Base-by-base conservation (phyloP, 37 sponge, comb jelly and placozoan genomes). In the Spongilla lacustris region DNA sequence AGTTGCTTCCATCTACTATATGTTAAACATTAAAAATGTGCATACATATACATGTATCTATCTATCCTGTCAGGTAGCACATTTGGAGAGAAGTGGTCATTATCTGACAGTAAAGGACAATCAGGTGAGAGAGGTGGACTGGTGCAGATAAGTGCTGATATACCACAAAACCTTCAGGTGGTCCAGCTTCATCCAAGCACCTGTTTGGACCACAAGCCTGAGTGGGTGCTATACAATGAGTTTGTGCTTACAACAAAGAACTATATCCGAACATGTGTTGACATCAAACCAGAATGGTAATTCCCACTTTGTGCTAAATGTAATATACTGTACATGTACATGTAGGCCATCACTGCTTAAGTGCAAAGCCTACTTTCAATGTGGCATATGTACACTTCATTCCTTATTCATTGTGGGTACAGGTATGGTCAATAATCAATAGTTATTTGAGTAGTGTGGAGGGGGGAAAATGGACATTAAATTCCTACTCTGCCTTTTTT, bases 221-320 rank as follows among this genome's bases (percentile, higher is more conserved):
- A 97, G 85, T 99, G 99, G 99, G 99, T 99, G 0, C 74, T 97
- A 41, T 99, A 99, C 88, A 93, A 99, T 78, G 99, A 99, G 88
- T 99, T 99, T 87, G 99, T 99, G 22, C 93, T 99, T 14, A 99
- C 99, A 30, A 99, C 92, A 77, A 99, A 96, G 93, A 99, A 99
- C 89, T 99, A 99, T 86, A 94, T 99, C 79, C 78, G 99, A 25
- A 99, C 99, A 23, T 94, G 94, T 71, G 92, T 95, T 67, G 99
- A 99, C 73, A 91, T 99, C 74, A 99, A 97, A 67, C 86, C 96
- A 36, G 99, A 99, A 41, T 99, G 99, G 99, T 97, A 75, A 81
- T 97, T 89, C 3, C 32, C n/a, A n/a, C n/a, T n/a, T n/a, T n/a
- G n/a, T n/a, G n/a, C n/a, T n/a, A 32, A 0, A 69, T 48, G 0